Base-by-base conservation (phyloP, 2,113 vertebrate genomes). In the Rattus norvegicus region DNA sequence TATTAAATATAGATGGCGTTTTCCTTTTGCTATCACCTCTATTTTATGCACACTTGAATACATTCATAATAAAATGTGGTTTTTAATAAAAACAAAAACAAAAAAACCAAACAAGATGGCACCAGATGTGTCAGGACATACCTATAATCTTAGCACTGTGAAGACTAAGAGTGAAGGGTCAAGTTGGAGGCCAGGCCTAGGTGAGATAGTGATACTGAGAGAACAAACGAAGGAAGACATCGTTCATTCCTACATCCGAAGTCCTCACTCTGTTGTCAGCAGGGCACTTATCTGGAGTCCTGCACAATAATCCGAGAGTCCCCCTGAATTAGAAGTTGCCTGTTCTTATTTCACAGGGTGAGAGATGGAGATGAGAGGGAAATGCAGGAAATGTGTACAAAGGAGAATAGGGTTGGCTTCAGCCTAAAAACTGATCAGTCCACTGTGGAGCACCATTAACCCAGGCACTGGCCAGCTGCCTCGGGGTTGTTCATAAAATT, bases 201-300 rank as follows among this genome's bases (percentile, higher is more conserved):
- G 72, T 20, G 43, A 90, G 54, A 76, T 13, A 63, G 59, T 63
- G 17, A 90, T 7, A 63, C 17, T 6, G 43, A 65, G 49, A 94
- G 72, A 65, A 91, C 36, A 86, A 63, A 93, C 52, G 30, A 93
- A 92, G 75, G 43, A 43, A 92, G 39, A 49, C 65, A 72, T 7
- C 80, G 61, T 83, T 83, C 56, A 61, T 61, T 39, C 33, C n/a
- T 43, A 39, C 22, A 87, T 20, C 61, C 10, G 33, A 87, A 69
- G 61, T 20, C 89, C 63, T 13, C n/a, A 59, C 77, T 85, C 61
- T 79, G 13, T 4, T 49, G 28, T 5, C n/a, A 6, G 43, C 94
- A 28, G 75, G 52, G 43, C 2, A 91, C 39, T 91, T 79, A 33
- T 47, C 19, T 89, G n/a, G 47, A 52, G 26, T 63, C 59, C 1